Conservation (phyloP, 1,140 invertebrate species). For the Temnothorax longispinosus region DNA sequence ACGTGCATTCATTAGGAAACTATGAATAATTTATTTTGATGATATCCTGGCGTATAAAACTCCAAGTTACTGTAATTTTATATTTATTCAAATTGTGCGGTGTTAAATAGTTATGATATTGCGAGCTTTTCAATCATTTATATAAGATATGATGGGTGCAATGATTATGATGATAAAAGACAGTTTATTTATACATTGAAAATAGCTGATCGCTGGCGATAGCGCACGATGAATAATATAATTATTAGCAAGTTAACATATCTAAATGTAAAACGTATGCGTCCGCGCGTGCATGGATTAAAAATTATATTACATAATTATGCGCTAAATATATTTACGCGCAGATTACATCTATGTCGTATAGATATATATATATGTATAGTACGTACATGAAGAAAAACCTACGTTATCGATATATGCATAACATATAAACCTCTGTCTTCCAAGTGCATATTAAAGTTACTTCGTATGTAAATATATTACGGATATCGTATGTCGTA, state of each 20-base stretch:
- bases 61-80: neutral
- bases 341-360: neutral
- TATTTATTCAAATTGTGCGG: neutral
- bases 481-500: conserved; percentile 67
- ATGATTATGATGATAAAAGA: neutral
- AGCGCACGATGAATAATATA: conserved; percentile 45
- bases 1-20: neutral
- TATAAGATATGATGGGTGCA: neutral
- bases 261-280: conserved; percentile 63
- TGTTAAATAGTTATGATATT: neutral
- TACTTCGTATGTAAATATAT: conserved; percentile 78
- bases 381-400: neutral
- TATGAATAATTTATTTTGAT: neutral
- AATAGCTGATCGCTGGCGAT: conserved; percentile 49
- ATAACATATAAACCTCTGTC: conserved; percentile 83
- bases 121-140: neutral
- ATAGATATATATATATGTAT: conserved; percentile 64
- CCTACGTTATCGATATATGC: conserved; percentile 70
- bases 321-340: conserved; percentile 10
- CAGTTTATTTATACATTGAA: conserved; percentile 31
- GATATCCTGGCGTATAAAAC: neutral
- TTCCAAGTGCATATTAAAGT: conserved; percentile 83
- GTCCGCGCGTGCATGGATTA: conserved; percentile 48
- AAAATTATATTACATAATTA: conserved; percentile 60
- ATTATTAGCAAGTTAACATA: conserved; percentile 34